These are phyloP conservation scores for Pachypeltis micranthus DNA, from an alignment of 1,140 invertebrate genomes.

Conservation along the genomic window DNA sequence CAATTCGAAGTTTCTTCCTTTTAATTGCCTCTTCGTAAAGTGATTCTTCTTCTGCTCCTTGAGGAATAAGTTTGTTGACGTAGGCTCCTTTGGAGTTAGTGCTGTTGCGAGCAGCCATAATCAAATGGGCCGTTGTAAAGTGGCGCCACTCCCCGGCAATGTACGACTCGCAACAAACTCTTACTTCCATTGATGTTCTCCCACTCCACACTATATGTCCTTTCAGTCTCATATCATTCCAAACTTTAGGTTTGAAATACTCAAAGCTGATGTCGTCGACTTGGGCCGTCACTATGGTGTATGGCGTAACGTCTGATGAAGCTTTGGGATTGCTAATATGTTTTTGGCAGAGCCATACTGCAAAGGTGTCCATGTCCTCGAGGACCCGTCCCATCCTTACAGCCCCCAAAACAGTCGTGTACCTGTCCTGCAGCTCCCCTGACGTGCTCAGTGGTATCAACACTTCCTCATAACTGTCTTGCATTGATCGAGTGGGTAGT, in stretches of 20 bases:
- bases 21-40: neutral
- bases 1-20: constrained; percentile 40
- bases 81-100: constrained; percentile 45
- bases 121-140: constrained; percentile 53
- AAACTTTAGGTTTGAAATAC: constrained; percentile 38
- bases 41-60: constrained; percentile 20
- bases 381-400: constrained; percentile 59
- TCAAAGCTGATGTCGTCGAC: constrained; percentile 59
- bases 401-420: constrained; percentile 49
- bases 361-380: constrained; percentile 72
- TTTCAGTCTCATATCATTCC: constrained; percentile 55
- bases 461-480: constrained; percentile 54
- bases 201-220: constrained; percentile 69
- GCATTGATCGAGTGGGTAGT: constrained; percentile 39
- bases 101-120: constrained; percentile 61
- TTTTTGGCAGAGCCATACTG: constrained; percentile 54
- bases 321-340: constrained; percentile 48
- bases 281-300: constrained; percentile 60
- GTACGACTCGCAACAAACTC: constrained; percentile 56
- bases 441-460: constrained; percentile 56
- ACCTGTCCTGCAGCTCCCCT: constrained; percentile 49
- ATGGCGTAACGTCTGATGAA: constrained; percentile 41
- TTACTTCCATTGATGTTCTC: constrained; percentile 56
- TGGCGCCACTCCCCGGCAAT: constrained; percentile 43
- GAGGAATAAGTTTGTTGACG: constrained; percentile 50